Evolutionary conservation across 1,140 invertebrate genomes (phyloP).

Genomic region (Atopsyche davidsoni): DNA sequence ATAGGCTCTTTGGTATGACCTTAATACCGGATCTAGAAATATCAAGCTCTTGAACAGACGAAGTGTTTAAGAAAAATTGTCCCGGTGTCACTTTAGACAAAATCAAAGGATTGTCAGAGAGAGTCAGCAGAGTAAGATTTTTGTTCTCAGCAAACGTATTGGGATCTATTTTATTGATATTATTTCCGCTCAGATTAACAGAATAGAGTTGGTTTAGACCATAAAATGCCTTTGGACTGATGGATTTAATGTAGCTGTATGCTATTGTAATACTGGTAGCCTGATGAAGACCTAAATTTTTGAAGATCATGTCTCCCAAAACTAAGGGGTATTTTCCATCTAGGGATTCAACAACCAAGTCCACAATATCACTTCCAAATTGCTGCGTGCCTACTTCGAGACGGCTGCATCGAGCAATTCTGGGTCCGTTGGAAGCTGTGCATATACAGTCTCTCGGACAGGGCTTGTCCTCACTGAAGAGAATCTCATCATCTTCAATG

Average conservation of each 20-base stretch:
- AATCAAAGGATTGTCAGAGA: conserved; percentile 61
- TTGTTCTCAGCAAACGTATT: conserved; percentile 60
- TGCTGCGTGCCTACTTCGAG: conserved; percentile 53
- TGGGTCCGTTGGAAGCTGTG: conserved; percentile 41
- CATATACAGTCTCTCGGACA: conserved; percentile 48
- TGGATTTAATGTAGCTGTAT: conserved; percentile 49
- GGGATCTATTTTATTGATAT: conserved; percentile 54
- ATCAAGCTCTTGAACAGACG: conserved; percentile 59
- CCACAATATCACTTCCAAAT: conserved; percentile 53
- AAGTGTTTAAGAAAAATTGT: conserved; percentile 55
- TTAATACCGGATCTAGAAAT: conserved; percentile 59
- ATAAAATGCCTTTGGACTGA: conserved; percentile 56
- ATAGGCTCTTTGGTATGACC: conserved; percentile 52
- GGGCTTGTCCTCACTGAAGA: conserved; percentile 44
- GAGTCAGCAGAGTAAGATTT: conserved; percentile 57
- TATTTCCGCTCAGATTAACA: conserved; percentile 61
- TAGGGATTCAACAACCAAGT: conserved; percentile 53
- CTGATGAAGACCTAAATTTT: conserved; percentile 50
- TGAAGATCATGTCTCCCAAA: conserved; percentile 51
- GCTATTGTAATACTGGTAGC: conserved; percentile 53
- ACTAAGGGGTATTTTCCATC: conserved; percentile 48
- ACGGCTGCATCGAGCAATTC: conserved; percentile 46
- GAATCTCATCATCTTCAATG: conserved; percentile 37
- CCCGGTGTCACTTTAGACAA: conserved; percentile 42
- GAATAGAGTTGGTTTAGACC: conserved; percentile 58